Conservation (phyloP, 2,113 vertebrate species). For the Pyrgilauda ruficollis region DNA sequence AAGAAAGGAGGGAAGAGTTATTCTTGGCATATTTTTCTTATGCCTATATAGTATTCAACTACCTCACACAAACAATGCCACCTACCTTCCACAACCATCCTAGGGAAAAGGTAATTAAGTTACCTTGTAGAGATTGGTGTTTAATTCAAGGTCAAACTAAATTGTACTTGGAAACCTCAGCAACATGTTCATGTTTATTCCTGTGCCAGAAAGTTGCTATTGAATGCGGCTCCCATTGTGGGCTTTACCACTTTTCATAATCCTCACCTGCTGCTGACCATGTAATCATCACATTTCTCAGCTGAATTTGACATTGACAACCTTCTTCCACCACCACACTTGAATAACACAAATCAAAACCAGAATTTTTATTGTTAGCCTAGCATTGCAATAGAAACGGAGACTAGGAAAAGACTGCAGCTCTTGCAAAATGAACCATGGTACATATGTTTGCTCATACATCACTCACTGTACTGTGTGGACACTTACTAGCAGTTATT, state of each 20-base stretch:
- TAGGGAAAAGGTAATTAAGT: not conserved
- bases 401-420: not conserved
- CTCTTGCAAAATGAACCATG: not conserved
- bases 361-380: not conserved
- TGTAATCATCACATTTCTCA: not conserved
- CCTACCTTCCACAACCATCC: not conserved
- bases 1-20: not conserved
- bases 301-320: not conserved
- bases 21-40: not conserved
- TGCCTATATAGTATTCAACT: not conserved
- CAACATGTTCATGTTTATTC: not conserved
- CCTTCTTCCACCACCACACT: not conserved
- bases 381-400: not conserved
- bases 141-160: conserved; percentile 29
- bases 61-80: not conserved
- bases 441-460: not conserved
- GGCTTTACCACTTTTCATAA: not conserved
- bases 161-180: not conserved
- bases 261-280: not conserved
- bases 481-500: not conserved
- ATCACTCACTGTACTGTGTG: too few relatives aligned
- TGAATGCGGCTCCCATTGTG: not conserved
- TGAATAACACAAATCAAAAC: not conserved
- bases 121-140: not conserved
- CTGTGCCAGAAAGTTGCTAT: not conserved